These are phyloP conservation scores for Criorhina ranunculi DNA, from an alignment of 2,888 invertebrate genomes.

Conservation along the genomic window DNA sequence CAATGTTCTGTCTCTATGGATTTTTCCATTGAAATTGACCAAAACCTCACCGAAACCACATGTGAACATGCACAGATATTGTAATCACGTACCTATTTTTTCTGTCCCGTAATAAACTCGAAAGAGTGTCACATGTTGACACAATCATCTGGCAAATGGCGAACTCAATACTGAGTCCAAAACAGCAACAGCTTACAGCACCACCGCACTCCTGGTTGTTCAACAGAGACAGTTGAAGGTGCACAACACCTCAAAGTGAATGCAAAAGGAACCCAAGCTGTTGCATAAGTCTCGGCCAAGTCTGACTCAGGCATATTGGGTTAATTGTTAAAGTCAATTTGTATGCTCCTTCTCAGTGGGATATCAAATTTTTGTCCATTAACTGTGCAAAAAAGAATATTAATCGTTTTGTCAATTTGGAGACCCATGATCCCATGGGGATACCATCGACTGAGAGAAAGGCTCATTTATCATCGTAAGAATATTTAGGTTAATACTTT, in stretches of 20 bases:
- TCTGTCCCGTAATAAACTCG: constrained; percentile 12
- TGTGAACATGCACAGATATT: not conserved
- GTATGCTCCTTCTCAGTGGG: not conserved
- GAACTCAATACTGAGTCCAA: constrained; percentile 3
- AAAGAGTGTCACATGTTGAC: constrained; percentile 23
- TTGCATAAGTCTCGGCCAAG: constrained; percentile 14
- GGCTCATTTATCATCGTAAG: not conserved
- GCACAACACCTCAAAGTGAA: constrained; percentile 39
- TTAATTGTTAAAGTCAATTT: not conserved
- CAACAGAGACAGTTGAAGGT: constrained; percentile 1
- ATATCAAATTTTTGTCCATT: not conserved
- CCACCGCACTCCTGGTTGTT: not conserved
- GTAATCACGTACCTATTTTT: too few relatives aligned
- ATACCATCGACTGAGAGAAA: not conserved
- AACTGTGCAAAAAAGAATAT: not conserved
- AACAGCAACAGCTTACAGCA: too few relatives aligned
- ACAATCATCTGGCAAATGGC: constrained; percentile 13
- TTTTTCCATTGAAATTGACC: constrained; percentile 31
- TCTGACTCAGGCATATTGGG: constrained; percentile 32
- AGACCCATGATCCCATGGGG: not conserved
- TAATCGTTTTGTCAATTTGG: not conserved
- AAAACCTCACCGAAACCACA: constrained; percentile 32
- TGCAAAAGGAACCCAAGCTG: constrained; percentile 23
- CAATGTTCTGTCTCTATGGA: constrained; percentile 46
- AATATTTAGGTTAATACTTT: not conserved